Evolutionary conservation across 2,113 vertebrate genomes (phyloP), one percentile per base, ranked within the genome.

Genomic region (Falcunculus frontatus): DNA sequence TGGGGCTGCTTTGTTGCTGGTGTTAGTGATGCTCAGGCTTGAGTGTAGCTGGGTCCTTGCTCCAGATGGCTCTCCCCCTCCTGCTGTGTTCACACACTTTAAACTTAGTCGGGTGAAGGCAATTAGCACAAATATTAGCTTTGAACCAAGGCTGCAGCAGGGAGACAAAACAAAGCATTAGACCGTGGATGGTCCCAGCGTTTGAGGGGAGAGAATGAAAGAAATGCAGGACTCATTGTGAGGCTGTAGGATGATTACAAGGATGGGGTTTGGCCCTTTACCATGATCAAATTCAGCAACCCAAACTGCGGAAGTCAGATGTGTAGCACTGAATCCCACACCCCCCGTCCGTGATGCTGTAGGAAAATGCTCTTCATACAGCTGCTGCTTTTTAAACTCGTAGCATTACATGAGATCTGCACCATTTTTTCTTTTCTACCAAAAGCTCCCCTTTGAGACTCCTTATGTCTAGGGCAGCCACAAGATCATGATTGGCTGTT

Each of bases 101-200:
- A 72, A 65, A 41, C 17, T 5, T 10, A 17, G 53, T 25, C 0
- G 0, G 6, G 5, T 39, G 53, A 77, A 73, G 68, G 53, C 79
- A 75, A 64, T 95, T 95, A 80, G 44, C 67, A 92, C 42, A 80
- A 63, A 41, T 17, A 8, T 68, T 6, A 85, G 35, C 79, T 90
- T 83, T 88, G 79, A 83, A 60, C 55, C 44, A 8, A 42, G 53
- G 32, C 33, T 6, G 16, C 52, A 44, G 42, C 27, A 39, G 33
- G 21, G 44, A 64, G 21, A n/a, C 30, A 53, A 62, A 68, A 78
- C 12, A 68, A 57, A 92, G 44, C 57, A 39, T 42, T 44, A 39
- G 62, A 25, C 21, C 10, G 1, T 13, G 10, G 35, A 33, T 74
- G 53, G 22, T 50, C 47, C 13, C 35, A 50, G 33, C 0, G 0